phyloP scores from a whole-genome alignment of 2,888 invertebrate genomes.

The Polyommatus iphigenia region DNA sequence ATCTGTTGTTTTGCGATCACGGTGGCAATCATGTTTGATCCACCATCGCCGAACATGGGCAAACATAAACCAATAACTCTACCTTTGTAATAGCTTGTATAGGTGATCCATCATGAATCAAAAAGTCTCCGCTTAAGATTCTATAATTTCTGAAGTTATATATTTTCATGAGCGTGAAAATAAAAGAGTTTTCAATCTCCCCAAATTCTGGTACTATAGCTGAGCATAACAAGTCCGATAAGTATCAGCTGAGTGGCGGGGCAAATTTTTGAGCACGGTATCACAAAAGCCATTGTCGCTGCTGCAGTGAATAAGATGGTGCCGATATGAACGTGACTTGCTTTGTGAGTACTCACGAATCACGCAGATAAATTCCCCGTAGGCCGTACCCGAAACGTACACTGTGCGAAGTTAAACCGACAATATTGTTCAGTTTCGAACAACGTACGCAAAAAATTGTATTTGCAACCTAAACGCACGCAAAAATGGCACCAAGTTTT shows the following conservation, averaged over 20 bases:
- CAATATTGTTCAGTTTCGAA: not conserved
- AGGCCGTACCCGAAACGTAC: not conserved
- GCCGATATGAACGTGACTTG: not conserved
- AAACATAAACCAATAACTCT: too few relatives aligned
- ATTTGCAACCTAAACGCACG: not conserved
- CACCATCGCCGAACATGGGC: too few relatives aligned
- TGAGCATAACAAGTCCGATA: not conserved
- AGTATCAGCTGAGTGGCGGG: not conserved
- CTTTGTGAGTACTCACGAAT: not conserved
- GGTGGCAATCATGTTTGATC: too few relatives aligned
- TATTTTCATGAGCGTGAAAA: too few relatives aligned
- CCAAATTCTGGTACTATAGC: not conserved
- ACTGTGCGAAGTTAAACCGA: too few relatives aligned
- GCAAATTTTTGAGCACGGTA: slow-evolving; percentile 15
- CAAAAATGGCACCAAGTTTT: too few relatives aligned
- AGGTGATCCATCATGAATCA: too few relatives aligned
- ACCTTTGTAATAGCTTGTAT: too few relatives aligned
- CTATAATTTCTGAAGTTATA: too few relatives aligned
- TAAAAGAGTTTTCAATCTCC: not conserved
- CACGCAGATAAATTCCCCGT: slow-evolving; percentile 16
- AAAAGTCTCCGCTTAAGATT: too few relatives aligned
- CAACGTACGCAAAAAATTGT: not conserved
- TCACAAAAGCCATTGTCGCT: slow-evolving; percentile 28
- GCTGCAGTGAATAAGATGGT: slow-evolving; percentile 25
- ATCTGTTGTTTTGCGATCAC: too few relatives aligned